A percentile compares a stretch with the other conserved stretches of the same genome.
phyloP scores from a whole-genome alignment of 2,888 invertebrate species.

The Netelia virgata region DNA sequence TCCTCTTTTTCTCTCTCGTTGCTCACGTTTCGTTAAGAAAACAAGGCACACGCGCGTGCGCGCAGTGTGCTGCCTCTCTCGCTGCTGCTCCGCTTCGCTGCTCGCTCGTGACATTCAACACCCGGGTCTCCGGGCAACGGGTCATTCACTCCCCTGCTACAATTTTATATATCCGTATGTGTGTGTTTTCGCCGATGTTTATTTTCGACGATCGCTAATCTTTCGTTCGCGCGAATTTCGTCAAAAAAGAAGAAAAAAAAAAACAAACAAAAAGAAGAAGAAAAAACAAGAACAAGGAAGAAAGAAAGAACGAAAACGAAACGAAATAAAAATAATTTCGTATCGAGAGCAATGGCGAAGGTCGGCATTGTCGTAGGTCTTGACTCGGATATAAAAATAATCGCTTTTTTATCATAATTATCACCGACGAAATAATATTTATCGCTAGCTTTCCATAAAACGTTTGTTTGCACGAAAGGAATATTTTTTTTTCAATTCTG shows the following conservation, averaged over 20 bases:
- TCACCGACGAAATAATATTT: neutral
- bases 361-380: conserved; percentile 61
- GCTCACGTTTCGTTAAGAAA: conserved; percentile 1
- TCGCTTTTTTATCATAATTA: neutral
- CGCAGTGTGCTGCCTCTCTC: conserved; percentile 4
- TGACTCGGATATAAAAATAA: conserved; percentile 17
- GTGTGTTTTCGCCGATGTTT: neutral
- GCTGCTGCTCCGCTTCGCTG: conserved; percentile 21
- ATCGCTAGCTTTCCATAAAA: neutral
- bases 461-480: neutral
- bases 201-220: conserved; percentile 37
- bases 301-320: conserved; percentile 27
- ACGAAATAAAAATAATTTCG: conserved; percentile 12
- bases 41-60: conserved; percentile 14
- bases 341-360: conserved; percentile 7
- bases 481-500: neutral
- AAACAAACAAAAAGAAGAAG: neutral
- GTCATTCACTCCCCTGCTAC: conserved; percentile 66
- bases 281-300: neutral
- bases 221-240: conserved; percentile 31
- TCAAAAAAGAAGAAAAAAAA: neutral
- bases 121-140: conserved; percentile 64
- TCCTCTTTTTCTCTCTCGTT: neutral
- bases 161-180: conserved; percentile 18
- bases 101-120: conserved; percentile 60